Evolutionary conservation across 2,888 invertebrate species (phyloP), one percentile per base, ranked within the genome.

Genomic region (Idaea aversata): DNA sequence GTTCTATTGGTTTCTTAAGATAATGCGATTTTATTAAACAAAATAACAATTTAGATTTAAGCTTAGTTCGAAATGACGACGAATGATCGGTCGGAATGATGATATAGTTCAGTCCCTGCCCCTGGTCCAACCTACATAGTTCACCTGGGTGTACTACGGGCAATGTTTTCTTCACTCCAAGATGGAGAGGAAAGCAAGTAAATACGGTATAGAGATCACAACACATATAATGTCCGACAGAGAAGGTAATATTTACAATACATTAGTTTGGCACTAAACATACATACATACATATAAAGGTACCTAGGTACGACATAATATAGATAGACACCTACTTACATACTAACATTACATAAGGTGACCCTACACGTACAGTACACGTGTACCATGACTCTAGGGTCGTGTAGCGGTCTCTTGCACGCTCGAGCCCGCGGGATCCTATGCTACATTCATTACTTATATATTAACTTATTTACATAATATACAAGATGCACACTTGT

Each of bases 381-480:
- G 25, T 25, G 25, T 25, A 25, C 25, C 25, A 25, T 3, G 25
- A 25, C 25, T 25, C 25, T 25, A 25, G 25, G 25, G 25, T 25
- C 25, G 3, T 25, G 25, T 25, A 25, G 25, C 3, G 25, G 25
- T 25, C 25, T 25, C 25, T 25, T 2, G 25, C 25, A 25, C n/a
- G n/a, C 25, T 25, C 25, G 25, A 25, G 69, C 70, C 67, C 73
- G 67, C 66, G 57, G 58, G 58, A 65, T 66, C 66, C 64, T 65
- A 67, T 25, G 15, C 65, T 25, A 25, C 25, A 25, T 25, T 25
- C 25, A 25, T 25, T 66, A 63, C 66, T 66, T 73, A 75, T 36
- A 10, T 0, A 63, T 25, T 69, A 70, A 62, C 64, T 63, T 80
- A 79, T 80, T 73, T 80, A 80, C 81, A 81, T 74, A 74, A 81